Percentiles rank a stretch among this genome's conserved stretches.
These are phyloP conservation scores for Hydrotaea cyrtoneurina DNA, from an alignment of 2,888 invertebrate species.

Conservation along the genomic window DNA sequence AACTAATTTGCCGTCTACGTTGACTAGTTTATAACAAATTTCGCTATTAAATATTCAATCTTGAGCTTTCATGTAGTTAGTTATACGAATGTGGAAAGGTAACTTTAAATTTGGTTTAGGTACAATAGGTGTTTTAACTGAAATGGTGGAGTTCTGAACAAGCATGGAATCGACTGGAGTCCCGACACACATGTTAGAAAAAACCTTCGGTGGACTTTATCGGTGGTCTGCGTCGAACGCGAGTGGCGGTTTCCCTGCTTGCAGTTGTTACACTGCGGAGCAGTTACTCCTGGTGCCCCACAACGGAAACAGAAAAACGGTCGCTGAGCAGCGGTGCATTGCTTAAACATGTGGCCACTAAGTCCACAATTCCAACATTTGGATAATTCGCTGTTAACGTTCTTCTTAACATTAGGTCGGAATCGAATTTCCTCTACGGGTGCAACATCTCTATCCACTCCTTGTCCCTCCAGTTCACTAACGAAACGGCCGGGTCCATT, in stretches of 20 bases:
- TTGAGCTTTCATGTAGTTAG: background rate
- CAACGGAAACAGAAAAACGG: conserved; percentile 33
- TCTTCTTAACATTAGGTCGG: background rate
- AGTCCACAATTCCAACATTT: conserved; percentile 46
- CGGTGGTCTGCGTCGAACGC: background rate
- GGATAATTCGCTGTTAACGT: background rate
- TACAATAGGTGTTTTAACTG: too few relatives aligned
- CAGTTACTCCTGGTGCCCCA: conserved; percentile 18
- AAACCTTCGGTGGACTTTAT: too few relatives aligned
- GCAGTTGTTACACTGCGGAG: conserved; percentile 37
- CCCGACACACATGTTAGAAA: background rate
- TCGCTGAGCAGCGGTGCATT: conserved; percentile 13
- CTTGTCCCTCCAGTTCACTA: background rate
- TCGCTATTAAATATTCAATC: conserved; percentile 9
- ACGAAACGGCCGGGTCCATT: background rate
- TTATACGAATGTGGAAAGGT: conserved; percentile 11
- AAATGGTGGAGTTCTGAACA: background rate
- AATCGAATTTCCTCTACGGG: too few relatives aligned
- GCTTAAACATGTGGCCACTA: conserved; percentile 9
- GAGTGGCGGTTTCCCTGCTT: conserved; percentile 34
- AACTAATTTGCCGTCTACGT: too few relatives aligned
- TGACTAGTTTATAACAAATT: background rate
- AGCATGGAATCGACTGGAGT: background rate
- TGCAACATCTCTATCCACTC: background rate
- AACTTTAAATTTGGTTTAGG: background rate